phyloP scores from a whole-genome alignment of 2,113 vertebrate species.

The Cebus imitator region DNA sequence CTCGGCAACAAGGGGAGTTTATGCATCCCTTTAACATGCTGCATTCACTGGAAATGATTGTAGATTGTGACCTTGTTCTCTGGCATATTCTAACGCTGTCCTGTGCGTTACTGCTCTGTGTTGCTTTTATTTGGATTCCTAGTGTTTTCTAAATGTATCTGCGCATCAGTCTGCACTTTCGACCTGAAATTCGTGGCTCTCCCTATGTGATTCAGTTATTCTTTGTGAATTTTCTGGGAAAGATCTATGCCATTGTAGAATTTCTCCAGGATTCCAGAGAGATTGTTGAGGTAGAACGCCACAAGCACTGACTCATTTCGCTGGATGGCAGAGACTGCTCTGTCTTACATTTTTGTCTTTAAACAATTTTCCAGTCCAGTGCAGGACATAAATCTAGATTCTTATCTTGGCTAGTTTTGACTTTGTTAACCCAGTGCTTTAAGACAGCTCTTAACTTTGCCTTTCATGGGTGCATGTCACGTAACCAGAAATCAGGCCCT shows the following conservation, averaged over 20 bases:
- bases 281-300: not conserved
- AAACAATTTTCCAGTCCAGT: not conserved
- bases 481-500: not conserved
- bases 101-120: not conserved
- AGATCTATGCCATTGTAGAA: not conserved
- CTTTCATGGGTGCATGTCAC: not conserved
- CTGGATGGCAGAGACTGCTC: not conserved
- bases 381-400: not conserved
- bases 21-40: conserved; percentile 45
- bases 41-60: conserved; percentile 52
- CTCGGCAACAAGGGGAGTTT: conserved; percentile 40
- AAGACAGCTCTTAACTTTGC: not conserved
- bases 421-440: not conserved
- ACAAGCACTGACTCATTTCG: not conserved
- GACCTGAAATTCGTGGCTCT: conserved; percentile 43
- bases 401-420: not conserved
- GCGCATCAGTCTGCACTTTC: conserved; percentile 55
- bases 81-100: conserved; percentile 63
- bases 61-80: conserved; percentile 44
- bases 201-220: not conserved
- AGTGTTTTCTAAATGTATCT: conserved; percentile 61
- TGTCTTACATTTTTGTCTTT: not conserved
- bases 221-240: not conserved
- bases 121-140: conserved; percentile 52
- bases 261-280: not conserved